Evolutionary conservation across 2,797 vertebrate genomes (phyloP).

Genomic region (Tachyglossus aculeatus): DNA sequence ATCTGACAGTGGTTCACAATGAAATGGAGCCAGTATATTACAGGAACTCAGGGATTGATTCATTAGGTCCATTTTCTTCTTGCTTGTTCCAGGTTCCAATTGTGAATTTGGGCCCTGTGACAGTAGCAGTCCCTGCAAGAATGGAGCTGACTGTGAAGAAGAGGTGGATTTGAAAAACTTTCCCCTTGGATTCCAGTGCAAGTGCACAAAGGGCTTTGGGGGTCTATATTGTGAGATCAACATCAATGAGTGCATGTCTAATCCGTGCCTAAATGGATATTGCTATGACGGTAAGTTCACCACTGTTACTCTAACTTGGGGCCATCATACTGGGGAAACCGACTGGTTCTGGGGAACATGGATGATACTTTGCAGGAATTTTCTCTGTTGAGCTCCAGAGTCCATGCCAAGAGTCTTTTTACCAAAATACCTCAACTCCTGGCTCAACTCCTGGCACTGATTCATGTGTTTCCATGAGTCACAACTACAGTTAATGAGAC

Average conservation of each 20-base stretch:
- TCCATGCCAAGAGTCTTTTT: slow-evolving; percentile 55
- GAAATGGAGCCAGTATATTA: slow-evolving; percentile 31
- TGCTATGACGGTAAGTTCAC: slow-evolving; percentile 81
- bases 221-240: slow-evolving; percentile 85
- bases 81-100: slow-evolving; percentile 75
- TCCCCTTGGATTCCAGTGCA: slow-evolving; percentile 81
- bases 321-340: slow-evolving; percentile 32
- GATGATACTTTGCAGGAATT: slow-evolving; percentile 43
- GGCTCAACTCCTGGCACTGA: too few relatives aligned
- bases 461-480: slow-evolving; percentile 64
- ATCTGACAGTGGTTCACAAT: background rate
- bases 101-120: slow-evolving; percentile 83
- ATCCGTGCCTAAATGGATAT: slow-evolving; percentile 81
- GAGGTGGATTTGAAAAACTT: slow-evolving; percentile 77
- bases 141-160: slow-evolving; percentile 76
- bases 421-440: slow-evolving; percentile 53
- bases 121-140: slow-evolving; percentile 82
- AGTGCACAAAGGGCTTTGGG: slow-evolving; percentile 76
- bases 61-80: slow-evolving; percentile 33
- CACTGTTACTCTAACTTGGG: slow-evolving; percentile 16
- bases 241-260: slow-evolving; percentile 82
- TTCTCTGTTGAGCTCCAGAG: slow-evolving; percentile 14
- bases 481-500: slow-evolving; percentile 69
- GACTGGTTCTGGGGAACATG: slow-evolving; percentile 48
- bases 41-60: slow-evolving; percentile 26